phyloP scores from a whole-genome alignment of 2,888 invertebrate genomes.

The Pheosia gnoma region DNA sequence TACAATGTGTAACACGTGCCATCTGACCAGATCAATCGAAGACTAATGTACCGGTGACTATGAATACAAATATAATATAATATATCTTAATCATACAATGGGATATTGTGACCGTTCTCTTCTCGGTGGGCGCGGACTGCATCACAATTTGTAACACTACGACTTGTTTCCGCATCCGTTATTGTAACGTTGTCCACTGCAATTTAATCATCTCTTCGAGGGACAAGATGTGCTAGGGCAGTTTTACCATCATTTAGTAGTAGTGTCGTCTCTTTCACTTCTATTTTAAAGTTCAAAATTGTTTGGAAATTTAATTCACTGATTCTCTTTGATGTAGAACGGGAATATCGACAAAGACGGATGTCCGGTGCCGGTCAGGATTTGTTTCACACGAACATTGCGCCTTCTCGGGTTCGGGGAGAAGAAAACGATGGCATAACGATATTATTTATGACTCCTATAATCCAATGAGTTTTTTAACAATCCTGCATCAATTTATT shows the following conservation, averaged over 20 bases:
- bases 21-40: conserved; percentile 26
- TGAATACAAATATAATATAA: conserved; percentile 36
- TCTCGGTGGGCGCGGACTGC: conserved; percentile 30
- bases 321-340: conserved; percentile 80
- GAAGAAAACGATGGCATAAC: conserved; percentile 33
- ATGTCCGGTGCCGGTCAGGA: conserved; percentile 84
- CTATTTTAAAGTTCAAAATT: conserved; percentile 65
- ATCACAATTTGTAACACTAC: conserved; percentile 62
- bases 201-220: conserved; percentile 73
- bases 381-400: conserved; percentile 79
- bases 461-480: conserved; percentile 15
- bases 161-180: conserved; percentile 67
- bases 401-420: conserved; percentile 55
- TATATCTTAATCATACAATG: conserved; percentile 23
- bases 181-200: conserved; percentile 57
- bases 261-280: conserved; percentile 42
- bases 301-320: conserved; percentile 53
- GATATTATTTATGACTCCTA: conserved; percentile 16
- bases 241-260: conserved; percentile 50
- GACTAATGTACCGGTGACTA: conserved; percentile 29
- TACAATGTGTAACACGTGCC: conserved; percentile 35
- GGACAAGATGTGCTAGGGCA: conserved; percentile 73
- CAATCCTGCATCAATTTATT: conserved; percentile 31
- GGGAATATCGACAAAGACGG: conserved; percentile 83
- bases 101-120: conserved; percentile 29